Evolutionary conservation across 2,797 vertebrate genomes (phyloP).

Genomic region (Dallia pectoralis): DNA sequence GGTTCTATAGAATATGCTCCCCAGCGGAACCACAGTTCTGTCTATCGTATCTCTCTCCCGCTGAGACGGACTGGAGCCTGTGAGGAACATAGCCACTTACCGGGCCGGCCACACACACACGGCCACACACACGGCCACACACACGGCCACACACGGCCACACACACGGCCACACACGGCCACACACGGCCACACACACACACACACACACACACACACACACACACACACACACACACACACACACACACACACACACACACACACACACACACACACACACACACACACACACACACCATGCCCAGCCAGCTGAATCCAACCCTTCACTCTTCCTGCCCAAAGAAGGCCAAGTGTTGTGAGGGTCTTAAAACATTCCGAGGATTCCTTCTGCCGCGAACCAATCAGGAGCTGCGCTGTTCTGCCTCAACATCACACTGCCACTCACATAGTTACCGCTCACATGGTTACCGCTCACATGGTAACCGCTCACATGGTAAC

Average conservation of each 20-base stretch:
- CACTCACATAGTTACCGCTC: conserved; percentile 5
- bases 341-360: conserved; percentile 66
- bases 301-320: conserved; percentile 21
- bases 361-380: conserved; percentile 69
- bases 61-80: conserved; percentile 40
- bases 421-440: conserved; percentile 33
- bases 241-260: conserved; percentile 1
- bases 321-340: conserved; percentile 58
- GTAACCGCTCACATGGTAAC: conserved; percentile 17
- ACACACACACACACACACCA: conserved; percentile 6
- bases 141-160: neutral
- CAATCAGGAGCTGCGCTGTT: conserved; percentile 48
- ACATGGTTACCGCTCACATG: conserved; percentile 17
- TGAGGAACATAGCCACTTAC: conserved; percentile 35
- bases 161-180: conserved; percentile 8
- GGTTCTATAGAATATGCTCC: no score
- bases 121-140: conserved; percentile 13
- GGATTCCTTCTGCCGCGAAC: conserved; percentile 55
- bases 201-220: conserved; percentile 12
- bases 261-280: conserved; percentile 10
- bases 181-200: no score
- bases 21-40: no score
- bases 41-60: conserved; percentile 27
- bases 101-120: conserved; percentile 12
- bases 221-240: conserved; percentile 10